Evolutionary conservation across 2,888 invertebrate species (phyloP), one percentile per base, ranked within the genome.

Genomic region (Rapana venosa): DNA sequence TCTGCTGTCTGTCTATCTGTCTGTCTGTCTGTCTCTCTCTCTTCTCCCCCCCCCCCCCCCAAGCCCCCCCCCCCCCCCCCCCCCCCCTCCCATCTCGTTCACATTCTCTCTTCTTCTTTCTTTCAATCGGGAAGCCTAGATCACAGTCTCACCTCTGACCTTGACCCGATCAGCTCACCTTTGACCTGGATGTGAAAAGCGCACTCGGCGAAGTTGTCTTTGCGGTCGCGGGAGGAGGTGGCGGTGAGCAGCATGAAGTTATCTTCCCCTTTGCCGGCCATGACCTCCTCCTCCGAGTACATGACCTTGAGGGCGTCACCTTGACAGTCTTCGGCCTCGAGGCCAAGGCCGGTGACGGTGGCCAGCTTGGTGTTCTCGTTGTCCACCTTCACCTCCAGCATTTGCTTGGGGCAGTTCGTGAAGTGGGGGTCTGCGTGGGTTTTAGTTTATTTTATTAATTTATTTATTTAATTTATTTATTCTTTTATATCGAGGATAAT

Each of bases 161-260:
- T 22, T 22, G 20, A 61, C 58, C 1, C 20, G 17, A 17, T 11
- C n/a, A 30, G 0, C 81, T 13, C 32, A 90, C 90, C 90, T 61
- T 85, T 32, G 77, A 90, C 74, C n/a, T 88, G 26, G 61, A 90
- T 87, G 66, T 90, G 88, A 85, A 90, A 90, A 58, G 81, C 74
- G 70, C 90, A 90, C 56, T 85, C 56, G n/a, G 88, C 88, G 36
- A 77, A 90, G 56, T 90, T 88, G 58, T 58, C 88, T 13, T 84
- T 70, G 15, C 4, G 30, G 77, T 90, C 90, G 0, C 88, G 74
- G 8, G n/a, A 20, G 17, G 88, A 61, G 26, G 88, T 87, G 20
- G 90, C 90, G 8, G 83, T 74, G 17, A 88, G 70, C 13, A 84
- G 70, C 15, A 85, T 58, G 85, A 85, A 90, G 79, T 90, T 90